Evolutionary conservation across 2,113 vertebrate species (phyloP).

Genomic region (Gopherus flavomarginatus): DNA sequence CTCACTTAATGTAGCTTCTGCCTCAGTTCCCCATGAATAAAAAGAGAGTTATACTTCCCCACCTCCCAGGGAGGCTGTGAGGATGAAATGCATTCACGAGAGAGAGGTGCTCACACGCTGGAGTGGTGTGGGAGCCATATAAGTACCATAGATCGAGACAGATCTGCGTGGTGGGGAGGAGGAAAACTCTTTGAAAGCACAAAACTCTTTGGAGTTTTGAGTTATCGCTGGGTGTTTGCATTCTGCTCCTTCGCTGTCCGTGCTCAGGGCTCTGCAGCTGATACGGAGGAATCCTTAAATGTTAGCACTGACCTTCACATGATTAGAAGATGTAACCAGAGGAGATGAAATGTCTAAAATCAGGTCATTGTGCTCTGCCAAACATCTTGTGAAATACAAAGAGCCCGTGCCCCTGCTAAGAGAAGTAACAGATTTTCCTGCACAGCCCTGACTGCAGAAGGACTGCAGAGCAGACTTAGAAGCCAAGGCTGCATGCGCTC

Average conservation of each 20-base stretch:
- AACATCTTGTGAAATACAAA: neutral
- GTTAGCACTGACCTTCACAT: neutral
- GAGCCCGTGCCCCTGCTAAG: neutral
- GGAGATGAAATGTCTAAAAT: neutral
- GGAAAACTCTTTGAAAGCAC: neutral
- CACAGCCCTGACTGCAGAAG: accelerated
- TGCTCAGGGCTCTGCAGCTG: neutral
- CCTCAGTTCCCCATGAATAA: too few species aligned
- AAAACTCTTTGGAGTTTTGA: neutral
- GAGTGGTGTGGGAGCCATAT: neutral
- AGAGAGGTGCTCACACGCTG: neutral
- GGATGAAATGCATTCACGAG: neutral
- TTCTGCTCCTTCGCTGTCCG: neutral
- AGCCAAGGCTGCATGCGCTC: neutral
- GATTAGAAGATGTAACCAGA: neutral
- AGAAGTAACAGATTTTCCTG: neutral
- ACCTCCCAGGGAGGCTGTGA: neutral
- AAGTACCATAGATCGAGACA: neutral
- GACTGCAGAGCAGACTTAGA: neutral
- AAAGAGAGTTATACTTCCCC: neutral
- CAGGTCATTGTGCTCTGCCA: neutral
- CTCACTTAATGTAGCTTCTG: accelerated
- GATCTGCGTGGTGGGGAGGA: neutral
- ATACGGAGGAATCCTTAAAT: neutral
- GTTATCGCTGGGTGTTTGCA: neutral